Evolutionary conservation across 92 coral and sea anemone genomes (phyloP).

Genomic region (Pocillopora grandis): DNA sequence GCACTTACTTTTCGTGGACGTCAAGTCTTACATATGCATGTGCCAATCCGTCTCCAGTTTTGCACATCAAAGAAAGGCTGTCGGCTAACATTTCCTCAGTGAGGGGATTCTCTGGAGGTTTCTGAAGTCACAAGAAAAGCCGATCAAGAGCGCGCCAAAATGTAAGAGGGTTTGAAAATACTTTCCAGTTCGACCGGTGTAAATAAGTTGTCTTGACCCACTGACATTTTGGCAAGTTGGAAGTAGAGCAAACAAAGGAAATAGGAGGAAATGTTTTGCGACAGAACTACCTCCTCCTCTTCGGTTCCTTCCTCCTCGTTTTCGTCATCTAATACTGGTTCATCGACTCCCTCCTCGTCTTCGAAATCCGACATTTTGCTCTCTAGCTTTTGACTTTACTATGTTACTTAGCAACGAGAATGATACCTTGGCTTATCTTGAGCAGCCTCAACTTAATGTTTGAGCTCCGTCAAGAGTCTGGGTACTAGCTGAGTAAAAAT

Average conservation of each 20-base stretch:
- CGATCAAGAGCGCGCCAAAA: conserved; percentile 23
- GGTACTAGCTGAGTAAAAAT: conserved; percentile 2
- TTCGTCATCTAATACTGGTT: conserved; percentile 92
- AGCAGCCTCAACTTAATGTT: too few species aligned
- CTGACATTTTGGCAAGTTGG: too few species aligned
- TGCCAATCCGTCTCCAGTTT: conserved; percentile 97
- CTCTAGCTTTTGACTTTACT: not conserved
- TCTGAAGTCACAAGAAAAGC: conserved; percentile 44
- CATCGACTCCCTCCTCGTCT: conserved; percentile 99
- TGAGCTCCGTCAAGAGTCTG: not conserved
- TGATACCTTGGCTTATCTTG: not conserved
- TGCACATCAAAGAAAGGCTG: conserved; percentile 87
- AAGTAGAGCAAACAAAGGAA: not conserved
- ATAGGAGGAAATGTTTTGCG: not conserved
- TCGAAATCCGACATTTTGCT: conserved; percentile 94
- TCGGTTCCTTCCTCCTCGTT: conserved; percentile 86
- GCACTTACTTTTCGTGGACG: conserved; percentile 89
- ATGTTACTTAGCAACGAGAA: conserved; percentile 7
- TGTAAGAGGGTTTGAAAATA: not conserved
- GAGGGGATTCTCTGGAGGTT: conserved; percentile 88
- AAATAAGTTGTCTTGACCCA: not conserved
- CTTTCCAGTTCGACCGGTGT: not conserved
- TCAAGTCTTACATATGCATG: conserved; percentile 98
- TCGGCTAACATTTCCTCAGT: conserved; percentile 92
- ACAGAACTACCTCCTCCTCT: conserved; percentile 67